Evolutionary conservation across 2,888 invertebrate genomes (phyloP).

Genomic region (Epicampocera succincta): DNA sequence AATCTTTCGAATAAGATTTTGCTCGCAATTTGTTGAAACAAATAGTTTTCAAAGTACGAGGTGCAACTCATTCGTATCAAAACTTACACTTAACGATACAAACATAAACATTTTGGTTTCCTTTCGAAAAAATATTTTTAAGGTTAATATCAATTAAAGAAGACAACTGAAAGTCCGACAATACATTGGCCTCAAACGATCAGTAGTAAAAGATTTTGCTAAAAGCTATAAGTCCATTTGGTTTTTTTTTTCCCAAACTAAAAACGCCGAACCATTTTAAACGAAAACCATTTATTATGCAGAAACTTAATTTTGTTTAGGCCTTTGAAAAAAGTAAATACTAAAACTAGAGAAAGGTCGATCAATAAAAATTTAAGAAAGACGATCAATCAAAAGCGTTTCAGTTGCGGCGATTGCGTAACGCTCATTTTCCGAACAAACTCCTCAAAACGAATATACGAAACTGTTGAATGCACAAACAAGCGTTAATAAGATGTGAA

Average conservation of each 20-base stretch:
- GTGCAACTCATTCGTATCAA: too few species aligned
- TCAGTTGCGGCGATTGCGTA: background rate
- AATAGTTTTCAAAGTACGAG: slow-evolving; percentile 10
- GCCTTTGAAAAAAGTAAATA: background rate
- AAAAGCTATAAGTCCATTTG: too few species aligned
- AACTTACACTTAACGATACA: slow-evolving; percentile 30
- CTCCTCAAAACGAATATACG: background rate
- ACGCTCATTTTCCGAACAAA: background rate
- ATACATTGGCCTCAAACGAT: slow-evolving; percentile 10
- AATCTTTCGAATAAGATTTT: slow-evolving; percentile 11
- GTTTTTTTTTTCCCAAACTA: too few species aligned
- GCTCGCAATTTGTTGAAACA: background rate
- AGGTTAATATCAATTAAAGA: slow-evolving; percentile 12
- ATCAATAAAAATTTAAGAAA: background rate
- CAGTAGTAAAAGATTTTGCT: too few species aligned
- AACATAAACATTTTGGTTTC: slow-evolving; percentile 26
- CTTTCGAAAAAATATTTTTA: slow-evolving; percentile 41
- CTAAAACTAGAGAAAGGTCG: background rate
- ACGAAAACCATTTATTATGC: background rate
- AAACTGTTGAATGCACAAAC: background rate
- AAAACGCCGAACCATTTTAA: too few species aligned
- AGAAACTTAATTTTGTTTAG: background rate
- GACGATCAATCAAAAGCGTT: slow-evolving; percentile 2
- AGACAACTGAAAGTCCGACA: background rate
- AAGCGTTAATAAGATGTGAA: background rate